Evolutionary conservation across 2,888 invertebrate genomes (phyloP), one percentile per base, ranked within the genome.

Genomic region (Hydrotaea diabolus): DNA sequence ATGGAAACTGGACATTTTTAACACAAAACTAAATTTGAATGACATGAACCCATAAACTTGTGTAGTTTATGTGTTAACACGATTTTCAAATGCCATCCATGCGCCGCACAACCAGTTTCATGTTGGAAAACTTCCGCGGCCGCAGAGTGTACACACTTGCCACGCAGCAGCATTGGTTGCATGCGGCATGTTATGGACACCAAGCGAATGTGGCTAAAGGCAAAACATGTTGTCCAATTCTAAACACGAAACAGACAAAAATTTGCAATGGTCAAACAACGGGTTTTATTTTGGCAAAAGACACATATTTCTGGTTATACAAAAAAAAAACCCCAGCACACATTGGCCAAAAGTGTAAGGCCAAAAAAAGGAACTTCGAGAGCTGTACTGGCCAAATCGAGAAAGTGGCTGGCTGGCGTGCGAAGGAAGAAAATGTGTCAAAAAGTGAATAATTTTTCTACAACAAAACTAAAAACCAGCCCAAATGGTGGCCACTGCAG

Each of bases 61-160:
- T 69, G 21, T 15, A 69, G 69, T 69, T 69, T 69, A 69, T 69
- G 69, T 46, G 43, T 69, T 69, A 69, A 69, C 69, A 69, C 69
- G 69, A 69, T n/a, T 46, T 69, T 46, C 69, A 46, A 46, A 46
- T 43, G 46, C 69, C 62, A 69, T 23, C 31, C 31, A 31, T 17
- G 17, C 31, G 17, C 8, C 21, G 11, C 31, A 17, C 46, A 46
- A 69, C 69, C 69, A 21, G 69, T 69, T 69, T 69, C 43, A 13
- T 19, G 21, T 13, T 39, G 66, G 17, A 64, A 64, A 66, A 19
- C 66, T 11, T 9, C 9, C 66, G 7, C 43, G 19, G n/a, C 5
- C 43, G 13, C 15, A 49, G n/a, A 49, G 13, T 49, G 49, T 49
- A 69, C 46, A 21, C 39, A 69, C 69, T 69, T 69, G 69, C 69